Base-by-base conservation (phyloP, 1,140 invertebrate genomes). In the Drosophila pachea region DNA sequence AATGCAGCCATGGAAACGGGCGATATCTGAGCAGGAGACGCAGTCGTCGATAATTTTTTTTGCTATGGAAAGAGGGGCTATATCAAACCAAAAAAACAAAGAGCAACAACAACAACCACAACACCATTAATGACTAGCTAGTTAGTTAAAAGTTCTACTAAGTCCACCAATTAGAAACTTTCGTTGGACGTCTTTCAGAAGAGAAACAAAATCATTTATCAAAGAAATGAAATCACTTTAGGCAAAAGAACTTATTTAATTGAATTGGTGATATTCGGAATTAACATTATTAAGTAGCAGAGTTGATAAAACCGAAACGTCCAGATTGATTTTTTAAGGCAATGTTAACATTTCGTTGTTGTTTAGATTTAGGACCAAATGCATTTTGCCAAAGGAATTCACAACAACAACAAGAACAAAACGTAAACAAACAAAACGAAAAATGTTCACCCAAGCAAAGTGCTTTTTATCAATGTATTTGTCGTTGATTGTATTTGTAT, bases 1-100 rank as follows among this genome's bases (percentile, higher is more conserved):
- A 95, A 96, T 87, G 93, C 93, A 78, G 93, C 95, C 45, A 93
- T 97, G 87, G 96, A 97, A 74, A 94, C 93, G 78, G 95, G 95
- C 2, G 93, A 93, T 77, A 91, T 94, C 58, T 93, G 90, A 88
- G 61, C 49, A 5, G 9, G 90, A 88, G 59, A 48, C 6, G 8
- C 45, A 45, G 0, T 8, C 29, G 32, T 0, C 12, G n/a, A 22
- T 22, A n/a, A 9, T 40, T 56, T 40, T 12, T 32, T 16, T 43
- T 47, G 69, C 73, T 78, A 43, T 64, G n/a, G 47, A 68, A 70
- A 36, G 47, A 76, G 73, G 83, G 76, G 79, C 79, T 84, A 84
- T 70, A 73, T 68, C 45, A 74, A 75, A 86, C 76, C 71, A 79
- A 86, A 86, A 76, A 74, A 22, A 65, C 8, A 69, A 43, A 16